Base-by-base conservation (phyloP, 2,888 invertebrate species). In the Euphydryas editha region DNA sequence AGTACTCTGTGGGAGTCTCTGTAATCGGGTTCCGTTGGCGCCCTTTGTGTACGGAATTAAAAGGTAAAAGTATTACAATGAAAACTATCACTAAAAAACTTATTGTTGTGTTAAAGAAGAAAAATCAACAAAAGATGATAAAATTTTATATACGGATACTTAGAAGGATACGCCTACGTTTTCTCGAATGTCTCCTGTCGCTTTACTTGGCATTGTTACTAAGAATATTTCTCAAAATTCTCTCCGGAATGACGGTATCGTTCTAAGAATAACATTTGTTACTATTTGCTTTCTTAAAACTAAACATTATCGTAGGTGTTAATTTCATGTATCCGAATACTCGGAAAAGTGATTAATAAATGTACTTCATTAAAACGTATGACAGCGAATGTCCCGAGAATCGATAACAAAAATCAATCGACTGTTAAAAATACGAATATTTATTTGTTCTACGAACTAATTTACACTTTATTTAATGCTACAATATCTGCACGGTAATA, bases 181-280 rank as follows among this genome's bases (percentile, higher is more conserved):
- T 60, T 68, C 63, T 58, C 62, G 62, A 62, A 57, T 61, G 5
- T 11, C 13, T 30, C 5, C 8, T 51, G 59, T 51, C 24, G 47
- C 59, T 64, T 70, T 69, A 70, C 63, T 75, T 76, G 75, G 78
- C 77, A 75, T 77, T 73, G 76, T 80, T 75, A 76, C 76, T 68
- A 70, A 74, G 73, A 71, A 66, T 70, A 75, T 73, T 79, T 82
- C 81, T 80, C 68, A 78, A 79, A 77, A 79, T 72, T 72, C 67
- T 65, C 67, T 68, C 61, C 65, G 70, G 73, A 73, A 74, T 81
- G 81, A 80, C 79, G 74, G 68, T 78, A 77, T 76, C 75, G 73
- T 82, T 81, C 82, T 68, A 65, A 78, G 81, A 82, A 82, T 74
- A 76, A 69, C 73, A 69, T 70, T 73, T 72, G 76, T 73, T 70